Evolutionary conservation across 1,140 invertebrate species (phyloP).

Genomic region (Mercenaria mercenaria): DNA sequence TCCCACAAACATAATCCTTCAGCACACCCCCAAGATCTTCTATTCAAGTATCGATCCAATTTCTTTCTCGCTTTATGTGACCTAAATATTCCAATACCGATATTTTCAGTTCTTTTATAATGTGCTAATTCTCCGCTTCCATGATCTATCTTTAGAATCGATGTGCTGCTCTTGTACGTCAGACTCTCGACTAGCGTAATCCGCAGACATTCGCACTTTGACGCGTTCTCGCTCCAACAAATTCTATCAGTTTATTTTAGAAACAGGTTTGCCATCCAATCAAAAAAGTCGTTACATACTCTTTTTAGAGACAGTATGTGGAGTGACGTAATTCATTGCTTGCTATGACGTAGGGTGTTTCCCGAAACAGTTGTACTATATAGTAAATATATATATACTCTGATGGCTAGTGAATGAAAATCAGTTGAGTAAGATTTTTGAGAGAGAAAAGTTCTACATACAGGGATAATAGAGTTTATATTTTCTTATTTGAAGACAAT

Average conservation of each 20-base stretch:
- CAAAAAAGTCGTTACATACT: slow-evolving; percentile 28
- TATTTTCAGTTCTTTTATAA: slow-evolving; percentile 41
- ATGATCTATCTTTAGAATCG: slow-evolving; percentile 38
- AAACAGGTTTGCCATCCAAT: slow-evolving; percentile 29
- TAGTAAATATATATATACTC: slow-evolving; percentile 52
- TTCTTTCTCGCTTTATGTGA: slow-evolving; percentile 12
- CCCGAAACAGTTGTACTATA: slow-evolving; percentile 56
- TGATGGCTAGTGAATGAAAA: slow-evolving; percentile 3
- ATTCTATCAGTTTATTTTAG: slow-evolving; percentile 37
- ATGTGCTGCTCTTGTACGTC: slow-evolving; percentile 10
- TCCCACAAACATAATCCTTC: slow-evolving; percentile 2
- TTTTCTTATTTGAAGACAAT: not conserved
- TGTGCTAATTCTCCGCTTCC: slow-evolving; percentile 27
- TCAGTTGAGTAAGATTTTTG: slow-evolving; percentile 52
- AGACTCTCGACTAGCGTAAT: slow-evolving; percentile 32
- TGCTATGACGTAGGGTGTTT: slow-evolving; percentile 56
- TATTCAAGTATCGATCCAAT: not conserved
- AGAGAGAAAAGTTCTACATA: not conserved
- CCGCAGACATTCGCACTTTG: slow-evolving; percentile 27
- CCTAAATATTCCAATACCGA: slow-evolving; percentile 32
- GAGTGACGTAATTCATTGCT: slow-evolving; percentile 42
- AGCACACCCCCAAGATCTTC: not conserved
- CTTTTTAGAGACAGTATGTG: slow-evolving; percentile 19
- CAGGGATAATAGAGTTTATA: not conserved
- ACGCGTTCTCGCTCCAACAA: slow-evolving; percentile 12